These are phyloP conservation scores for Trachymyrmex cornetzi DNA, from an alignment of 1,140 invertebrate genomes.

Conservation along the genomic window DNA sequence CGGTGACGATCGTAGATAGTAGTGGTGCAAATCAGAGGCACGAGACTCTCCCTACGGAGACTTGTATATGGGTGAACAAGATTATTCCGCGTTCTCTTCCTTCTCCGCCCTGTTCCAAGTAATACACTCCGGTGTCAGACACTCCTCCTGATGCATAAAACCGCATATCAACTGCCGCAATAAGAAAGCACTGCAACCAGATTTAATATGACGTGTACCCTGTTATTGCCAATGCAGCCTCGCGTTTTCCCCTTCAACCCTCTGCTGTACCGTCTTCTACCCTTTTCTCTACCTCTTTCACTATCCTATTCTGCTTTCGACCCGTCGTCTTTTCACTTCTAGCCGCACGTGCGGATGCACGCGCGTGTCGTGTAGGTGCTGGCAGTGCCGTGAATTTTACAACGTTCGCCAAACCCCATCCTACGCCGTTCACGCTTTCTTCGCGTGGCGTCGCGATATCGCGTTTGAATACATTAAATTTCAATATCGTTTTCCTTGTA, in stretches of 20 bases:
- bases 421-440: background rate
- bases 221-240: conserved; percentile 75
- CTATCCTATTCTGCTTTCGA: background rate
- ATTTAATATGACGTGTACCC: conserved; percentile 79
- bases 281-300: background rate
- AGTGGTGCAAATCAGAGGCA: background rate
- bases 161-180: conserved; percentile 71
- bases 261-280: background rate
- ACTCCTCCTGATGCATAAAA: conserved; percentile 62
- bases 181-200: conserved; percentile 76
- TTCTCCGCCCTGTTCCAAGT: conserved; percentile 52
- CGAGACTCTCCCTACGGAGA: conserved; percentile 6
- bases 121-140: conserved; percentile 67
- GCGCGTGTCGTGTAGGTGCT: background rate
- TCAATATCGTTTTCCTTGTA: conserved; percentile 60
- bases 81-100: conserved; percentile 64
- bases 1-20: conserved; percentile 23
- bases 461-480: conserved; percentile 42
- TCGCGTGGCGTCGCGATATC: conserved; percentile 10
- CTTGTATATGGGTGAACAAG: conserved; percentile 16
- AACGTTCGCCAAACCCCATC: conserved; percentile 20
- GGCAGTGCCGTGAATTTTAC: conserved; percentile 49
- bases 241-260: conserved; percentile 56
- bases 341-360: background rate
- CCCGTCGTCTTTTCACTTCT: conserved; percentile 6